Evolutionary conservation across 2,888 invertebrate species (phyloP), one percentile per base, ranked within the genome.

Genomic region (Danaus chrysippus): DNA sequence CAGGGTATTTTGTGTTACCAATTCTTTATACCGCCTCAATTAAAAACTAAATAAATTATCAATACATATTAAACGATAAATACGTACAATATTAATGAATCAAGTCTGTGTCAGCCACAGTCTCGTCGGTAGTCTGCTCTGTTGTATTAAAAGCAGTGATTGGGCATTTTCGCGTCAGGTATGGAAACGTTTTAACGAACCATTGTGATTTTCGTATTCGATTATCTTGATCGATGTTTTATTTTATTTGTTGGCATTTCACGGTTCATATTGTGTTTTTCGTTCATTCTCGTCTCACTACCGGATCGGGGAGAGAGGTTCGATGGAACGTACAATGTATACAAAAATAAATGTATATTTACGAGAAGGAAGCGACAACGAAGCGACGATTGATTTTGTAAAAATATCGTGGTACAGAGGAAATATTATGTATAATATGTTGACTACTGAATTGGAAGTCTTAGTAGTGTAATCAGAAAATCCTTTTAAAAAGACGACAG

Each of bases 131-230:
- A 41, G 66, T 62, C 66, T 66, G 62, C 59, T 42, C 13, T 13
- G 3, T 17, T 73, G 78, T 88, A 91, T 90, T 90, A 91, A 91
- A 90, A 87, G 83, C 77, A 72, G 84, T 91, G 90, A 91, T 87
- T 72, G 74, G 75, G 87, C 90, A 73, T 77, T 84, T 87, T 86
- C 71, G 76, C 72, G 71, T 71, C 76, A 78, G 78, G 77, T 83
- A 82, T 70, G 76, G 74, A 71, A 71, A 75, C 74, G 76, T 75
- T 79, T 78, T 91, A 90, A 89, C 83, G 88, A 89, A 88, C 83
- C 90, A 90, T 90, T 91, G 89, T 90, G 83, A 77, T 80, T 87
- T 82, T 77, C 67, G 75, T 78, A 84, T 85, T 86, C 87, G 88
- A 89, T 90, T 89, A 90, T 86, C 74, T 78, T 81, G 82, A 82